Evolutionary conservation across 2,888 invertebrate genomes (phyloP).

Genomic region (Ophraella communa): DNA sequence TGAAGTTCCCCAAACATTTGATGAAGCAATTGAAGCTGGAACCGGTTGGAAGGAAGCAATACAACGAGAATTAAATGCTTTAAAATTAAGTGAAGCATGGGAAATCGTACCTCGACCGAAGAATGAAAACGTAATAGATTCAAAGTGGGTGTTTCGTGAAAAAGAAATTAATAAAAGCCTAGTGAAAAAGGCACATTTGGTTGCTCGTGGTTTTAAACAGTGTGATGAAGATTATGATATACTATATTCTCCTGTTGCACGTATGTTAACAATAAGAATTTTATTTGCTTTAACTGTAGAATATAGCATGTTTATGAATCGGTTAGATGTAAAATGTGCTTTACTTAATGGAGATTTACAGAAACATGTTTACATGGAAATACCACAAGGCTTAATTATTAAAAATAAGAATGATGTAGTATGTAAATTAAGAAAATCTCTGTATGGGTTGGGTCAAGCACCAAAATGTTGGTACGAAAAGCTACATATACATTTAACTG

Average conservation of each 20-base stretch:
- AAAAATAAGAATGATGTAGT: background rate
- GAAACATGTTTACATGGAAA: conserved; percentile 4
- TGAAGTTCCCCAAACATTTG: background rate
- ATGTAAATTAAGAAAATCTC: conserved; percentile 3
- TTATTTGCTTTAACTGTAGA: conserved; percentile 25
- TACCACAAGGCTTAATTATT: conserved; percentile 3
- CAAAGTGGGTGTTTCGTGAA: conserved; percentile 35
- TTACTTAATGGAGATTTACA: too few species aligned
- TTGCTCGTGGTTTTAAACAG: conserved; percentile 35
- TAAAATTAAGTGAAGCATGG: too few species aligned
- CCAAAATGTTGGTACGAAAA: conserved; percentile 23
- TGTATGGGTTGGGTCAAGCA: conserved; percentile 14
- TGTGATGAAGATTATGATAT: conserved; percentile 15
- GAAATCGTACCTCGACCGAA: conserved; percentile 15
- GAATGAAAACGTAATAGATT: conserved; percentile 34
- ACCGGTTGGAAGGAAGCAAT: background rate
- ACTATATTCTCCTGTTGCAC: conserved; percentile 30
- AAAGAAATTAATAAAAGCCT: conserved; percentile 28
- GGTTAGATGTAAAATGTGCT: too few species aligned
- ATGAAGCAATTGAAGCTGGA: background rate
- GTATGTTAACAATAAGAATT: conserved; percentile 33
- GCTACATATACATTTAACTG: conserved; percentile 10
- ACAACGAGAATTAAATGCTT: conserved; percentile 4
- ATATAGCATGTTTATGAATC: conserved; percentile 18
- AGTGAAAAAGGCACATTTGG: conserved; percentile 32